Base-by-base conservation (phyloP, 2,888 invertebrate species). In the Aphodius granarius region DNA sequence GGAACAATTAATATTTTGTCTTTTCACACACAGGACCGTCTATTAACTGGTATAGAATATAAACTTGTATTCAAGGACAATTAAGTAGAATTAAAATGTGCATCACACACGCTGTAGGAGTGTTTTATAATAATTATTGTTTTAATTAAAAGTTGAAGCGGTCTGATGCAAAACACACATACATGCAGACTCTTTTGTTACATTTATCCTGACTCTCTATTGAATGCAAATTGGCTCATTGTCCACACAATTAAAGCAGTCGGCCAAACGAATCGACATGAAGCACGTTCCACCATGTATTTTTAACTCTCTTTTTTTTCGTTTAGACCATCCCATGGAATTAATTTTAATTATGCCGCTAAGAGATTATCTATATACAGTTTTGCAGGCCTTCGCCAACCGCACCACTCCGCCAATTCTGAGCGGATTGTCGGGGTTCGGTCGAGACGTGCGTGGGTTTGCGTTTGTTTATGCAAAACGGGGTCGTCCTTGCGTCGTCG, bases 171-270 rank as follows among this genome's bases (percentile, higher is more conserved):
- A 20, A 68, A 68, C 68, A 22, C 68, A 68, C 20, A 13, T 21
- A 68, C 68, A 68, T 21, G 21, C 21, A 68, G n/a, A 20, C 21
- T 22, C 21, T 20, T 68, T 68, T 68, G 68, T 68, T 65, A 19
- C 21, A 20, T 19, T 68, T 20, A 19, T 66, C 19, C 66, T 3
- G 16, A 21, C 22, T 22, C 22, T 22, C 68, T 22, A 68, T 68
- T 68, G 68, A 68, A 68, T 68, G 68, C 68, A 68, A 68, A 68
- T 68, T 68, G 68, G 22, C 68, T 68, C 68, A 68, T 68, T 68
- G 68, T 68, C 68, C 68, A 16, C 21, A 68, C 68, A 68, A 68
- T 68, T 68, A 68, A 68, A 20, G 21, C 68, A 16, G n/a, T 6
- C 68, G 20, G 68, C 68, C 68, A 68, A 68, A 21, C 68, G 68